Evolutionary conservation across 2,888 invertebrate species (phyloP).

Genomic region (Drosophila dives): DNA sequence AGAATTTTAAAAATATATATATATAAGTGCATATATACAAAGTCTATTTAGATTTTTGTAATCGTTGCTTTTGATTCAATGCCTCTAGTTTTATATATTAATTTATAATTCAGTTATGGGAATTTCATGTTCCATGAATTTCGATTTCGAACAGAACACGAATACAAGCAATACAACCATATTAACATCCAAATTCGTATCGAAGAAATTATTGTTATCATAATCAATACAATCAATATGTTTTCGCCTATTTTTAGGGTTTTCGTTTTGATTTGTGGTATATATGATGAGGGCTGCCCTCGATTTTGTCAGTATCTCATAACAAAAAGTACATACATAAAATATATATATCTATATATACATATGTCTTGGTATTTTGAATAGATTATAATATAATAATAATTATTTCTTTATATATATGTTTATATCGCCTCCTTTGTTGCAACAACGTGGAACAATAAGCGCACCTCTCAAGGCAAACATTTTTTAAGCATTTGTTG

Average conservation of each 20-base stretch:
- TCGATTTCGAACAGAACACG: background rate
- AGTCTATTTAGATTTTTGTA: conserved; percentile 7
- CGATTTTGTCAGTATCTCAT: conserved; percentile 27
- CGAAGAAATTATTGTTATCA: conserved; percentile 1
- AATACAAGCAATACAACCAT: conserved; percentile 34
- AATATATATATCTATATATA: conserved; percentile 20
- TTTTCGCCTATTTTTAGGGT: background rate
- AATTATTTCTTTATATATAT: conserved; percentile 28
- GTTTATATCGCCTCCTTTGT: conserved; percentile 28
- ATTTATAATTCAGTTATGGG: background rate
- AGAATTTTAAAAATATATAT: background rate
- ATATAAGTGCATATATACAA: background rate
- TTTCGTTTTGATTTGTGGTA: conserved; percentile 22
- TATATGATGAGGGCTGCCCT: conserved; percentile 24
- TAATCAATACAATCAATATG: conserved; percentile 25
- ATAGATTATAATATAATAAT: conserved; percentile 28
- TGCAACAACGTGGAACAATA: conserved; percentile 46
- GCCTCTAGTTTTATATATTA: background rate
- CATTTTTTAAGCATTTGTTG: conserved; percentile 48
- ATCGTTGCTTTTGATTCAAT: background rate
- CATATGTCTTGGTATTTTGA: conserved; percentile 41
- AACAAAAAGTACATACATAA: conserved; percentile 38
- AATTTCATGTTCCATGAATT: background rate
- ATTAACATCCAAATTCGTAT: conserved; percentile 22
- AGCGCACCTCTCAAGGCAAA: conserved; percentile 60